Conservation (phyloP, 2,797 vertebrate genomes). For the Gymnoscopelus braueri region DNA sequence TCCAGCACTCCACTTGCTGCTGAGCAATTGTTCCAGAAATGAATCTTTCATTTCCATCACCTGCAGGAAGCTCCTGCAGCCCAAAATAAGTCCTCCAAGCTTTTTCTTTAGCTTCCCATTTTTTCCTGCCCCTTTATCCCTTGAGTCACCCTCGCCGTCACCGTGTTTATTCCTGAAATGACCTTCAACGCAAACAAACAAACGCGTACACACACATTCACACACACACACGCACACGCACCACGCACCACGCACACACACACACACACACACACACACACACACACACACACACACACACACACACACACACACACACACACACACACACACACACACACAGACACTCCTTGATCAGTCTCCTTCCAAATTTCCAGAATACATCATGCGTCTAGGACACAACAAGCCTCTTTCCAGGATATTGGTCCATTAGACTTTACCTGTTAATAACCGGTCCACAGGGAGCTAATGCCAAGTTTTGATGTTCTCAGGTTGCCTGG, state of each 20-base stretch:
- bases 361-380: slow-evolving; percentile 4
- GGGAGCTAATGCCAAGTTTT: slow-evolving; percentile 19
- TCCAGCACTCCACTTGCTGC: slow-evolving; percentile 60
- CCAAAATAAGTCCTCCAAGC: slow-evolving; percentile 77
- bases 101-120: slow-evolving; percentile 74
- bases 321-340: slow-evolving; percentile 1
- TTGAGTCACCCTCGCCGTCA: slow-evolving; percentile 67
- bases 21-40: slow-evolving; percentile 78
- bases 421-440: not conserved
- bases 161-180: slow-evolving; percentile 69
- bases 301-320: not conserved
- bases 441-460: slow-evolving; percentile 29
- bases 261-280: slow-evolving; percentile 7
- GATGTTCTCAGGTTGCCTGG: slow-evolving; percentile 8
- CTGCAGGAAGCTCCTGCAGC: slow-evolving; percentile 79
- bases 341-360: slow-evolving; percentile 5
- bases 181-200: slow-evolving; percentile 55
- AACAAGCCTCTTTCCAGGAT: slow-evolving; percentile 35
- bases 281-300: slow-evolving; percentile 15
- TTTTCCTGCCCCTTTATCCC: slow-evolving; percentile 77
- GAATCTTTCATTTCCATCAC: slow-evolving; percentile 80
- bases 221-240: slow-evolving; percentile 24
- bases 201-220: no score
- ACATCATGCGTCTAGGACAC: not conserved
- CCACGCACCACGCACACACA: not conserved